These are phyloP conservation scores for Euura saliciscinereae DNA, from an alignment of 1,140 invertebrate genomes.

Conservation along the genomic window DNA sequence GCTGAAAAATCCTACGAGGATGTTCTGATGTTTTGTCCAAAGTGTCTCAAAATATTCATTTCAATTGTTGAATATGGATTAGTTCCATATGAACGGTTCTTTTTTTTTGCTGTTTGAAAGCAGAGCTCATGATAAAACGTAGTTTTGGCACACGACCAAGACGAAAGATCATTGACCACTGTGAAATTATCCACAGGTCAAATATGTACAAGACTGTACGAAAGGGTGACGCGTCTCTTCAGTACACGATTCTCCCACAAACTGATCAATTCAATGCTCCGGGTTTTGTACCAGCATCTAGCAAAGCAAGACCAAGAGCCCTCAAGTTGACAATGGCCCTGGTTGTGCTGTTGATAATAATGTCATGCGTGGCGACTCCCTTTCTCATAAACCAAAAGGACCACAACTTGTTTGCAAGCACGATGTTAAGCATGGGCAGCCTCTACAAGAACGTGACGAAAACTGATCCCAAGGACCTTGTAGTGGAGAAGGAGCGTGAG, in stretches of 20 bases:
- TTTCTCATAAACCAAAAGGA: slow-evolving; percentile 41
- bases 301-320: slow-evolving; percentile 23
- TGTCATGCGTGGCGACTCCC: slow-evolving; percentile 32
- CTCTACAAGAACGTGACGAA: background rate
- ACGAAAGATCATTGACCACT: too few species aligned
- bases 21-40: too few species aligned
- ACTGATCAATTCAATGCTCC: slow-evolving; percentile 68
- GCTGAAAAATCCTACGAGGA: too few species aligned
- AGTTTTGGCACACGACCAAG: too few species aligned
- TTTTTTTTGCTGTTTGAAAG: too few species aligned
- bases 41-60: too few species aligned
- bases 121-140: too few species aligned
- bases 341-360: slow-evolving; percentile 33
- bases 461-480: background rate
- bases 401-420: slow-evolving; percentile 34
- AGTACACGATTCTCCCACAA: slow-evolving; percentile 75
- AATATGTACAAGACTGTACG: slow-evolving; percentile 77
- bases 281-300: slow-evolving; percentile 40
- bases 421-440: slow-evolving; percentile 31
- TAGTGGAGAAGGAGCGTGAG: background rate
- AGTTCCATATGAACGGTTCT: too few species aligned
- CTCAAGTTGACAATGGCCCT: slow-evolving; percentile 30
- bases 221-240: slow-evolving; percentile 74
- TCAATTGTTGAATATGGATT: too few species aligned
- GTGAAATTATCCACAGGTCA: background rate